Conservation (phyloP, 2,888 invertebrate species). For the Dynastes tityus region DNA sequence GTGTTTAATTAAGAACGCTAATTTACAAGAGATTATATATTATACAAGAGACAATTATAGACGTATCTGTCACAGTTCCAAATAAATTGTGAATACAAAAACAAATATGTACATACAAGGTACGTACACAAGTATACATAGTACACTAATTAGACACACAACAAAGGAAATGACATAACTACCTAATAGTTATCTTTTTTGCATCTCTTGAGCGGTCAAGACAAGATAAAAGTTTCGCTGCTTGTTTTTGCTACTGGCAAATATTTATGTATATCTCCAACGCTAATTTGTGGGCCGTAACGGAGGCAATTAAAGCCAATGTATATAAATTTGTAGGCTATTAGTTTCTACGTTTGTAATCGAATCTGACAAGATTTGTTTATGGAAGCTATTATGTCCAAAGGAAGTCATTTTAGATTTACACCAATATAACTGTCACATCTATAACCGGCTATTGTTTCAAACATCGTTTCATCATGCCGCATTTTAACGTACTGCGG, state of each 20-base stretch:
- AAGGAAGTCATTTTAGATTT: constrained; percentile 45
- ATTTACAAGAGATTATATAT: too few relatives aligned
- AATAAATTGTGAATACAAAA: background rate
- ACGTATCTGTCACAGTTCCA: too few relatives aligned
- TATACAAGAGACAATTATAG: too few relatives aligned
- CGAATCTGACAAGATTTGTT: constrained; percentile 38
- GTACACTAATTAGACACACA: background rate
- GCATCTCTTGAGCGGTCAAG: background rate
- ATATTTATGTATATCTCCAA: background rate
- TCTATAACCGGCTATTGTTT: constrained; percentile 33
- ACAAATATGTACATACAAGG: background rate
- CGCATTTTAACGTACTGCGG: constrained; percentile 4
- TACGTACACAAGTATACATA: background rate
- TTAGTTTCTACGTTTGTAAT: constrained; percentile 37
- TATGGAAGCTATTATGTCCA: constrained; percentile 43
- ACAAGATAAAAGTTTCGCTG: background rate
- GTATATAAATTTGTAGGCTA: constrained; percentile 46
- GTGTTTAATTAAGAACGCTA: too few relatives aligned
- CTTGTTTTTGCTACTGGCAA: background rate
- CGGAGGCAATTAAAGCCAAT: constrained; percentile 25
- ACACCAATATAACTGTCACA: constrained; percentile 38
- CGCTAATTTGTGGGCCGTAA: constrained; percentile 25
- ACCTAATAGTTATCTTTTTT: background rate
- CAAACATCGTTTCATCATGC: constrained; percentile 16
- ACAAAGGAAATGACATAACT: constrained; percentile 18